Evolutionary conservation across 2,113 vertebrate species (phyloP), one percentile per base, ranked within the genome.

Genomic region (Tichodroma muraria): DNA sequence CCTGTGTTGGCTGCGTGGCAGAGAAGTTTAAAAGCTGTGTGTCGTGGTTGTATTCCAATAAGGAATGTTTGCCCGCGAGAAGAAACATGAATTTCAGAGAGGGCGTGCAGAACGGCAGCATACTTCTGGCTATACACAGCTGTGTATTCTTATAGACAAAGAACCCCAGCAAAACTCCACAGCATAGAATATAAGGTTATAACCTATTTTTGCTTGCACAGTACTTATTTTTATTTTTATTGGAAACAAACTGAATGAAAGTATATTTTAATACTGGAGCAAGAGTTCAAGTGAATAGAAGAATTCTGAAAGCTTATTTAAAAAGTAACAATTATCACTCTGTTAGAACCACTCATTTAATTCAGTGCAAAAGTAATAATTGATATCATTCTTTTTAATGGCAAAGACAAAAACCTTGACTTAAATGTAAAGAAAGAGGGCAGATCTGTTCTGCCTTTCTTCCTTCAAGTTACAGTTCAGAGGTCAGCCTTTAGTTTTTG

Each of bases 131-230:
- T 38, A 1, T 42, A 23, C 33, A 35, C 14, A 44, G 8, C 31
- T 80, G 27, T 22, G 6, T 42, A 61, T 59, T 79, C 37, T 69
- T 38, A 15, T 0, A 40, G 27, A 35, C 3, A 19, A 47, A 66
- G 56, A 59, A 40, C 4, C 19, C 2, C 15, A 77, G 37, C 33
- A 69, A 60, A 17, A 13, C 6, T 11, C 38, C 14, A 19, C 19
- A 18, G 1, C 5, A 11, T 0, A 54, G 15, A 52, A 50, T 15
- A 25, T 15, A 9, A 71, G 68, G 20, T 42, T 66, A 4, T 2
- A 38, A n/a, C 6, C 52, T 75, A 5, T 21, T 71, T 75, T 8
- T 75, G 12, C 23, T 72, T 57, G 7, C 9, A 35, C 8, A 0
- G 2, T 49, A 24, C 17, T 49, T 70, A 31, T 21, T 83, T 72